Percentiles rank a stretch among this genome's conserved stretches.
Conservation (phyloP, 2,888 invertebrate species). For the Rhingia rostrata region DNA sequence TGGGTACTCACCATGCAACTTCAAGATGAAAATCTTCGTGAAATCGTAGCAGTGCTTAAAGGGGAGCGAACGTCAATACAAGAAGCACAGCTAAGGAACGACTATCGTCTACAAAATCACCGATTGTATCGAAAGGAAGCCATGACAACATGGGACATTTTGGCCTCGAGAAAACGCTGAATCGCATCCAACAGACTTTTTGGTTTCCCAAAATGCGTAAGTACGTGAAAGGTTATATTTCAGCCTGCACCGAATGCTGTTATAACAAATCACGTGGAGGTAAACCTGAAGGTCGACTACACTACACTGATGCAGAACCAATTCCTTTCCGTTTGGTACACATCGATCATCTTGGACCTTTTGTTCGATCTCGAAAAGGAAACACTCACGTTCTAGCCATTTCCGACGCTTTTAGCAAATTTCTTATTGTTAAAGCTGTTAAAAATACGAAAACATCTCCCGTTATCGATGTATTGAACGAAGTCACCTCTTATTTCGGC, state of each 20-base stretch:
- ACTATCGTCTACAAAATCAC: not conserved
- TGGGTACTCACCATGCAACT: conserved; percentile 9
- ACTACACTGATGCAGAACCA: not conserved
- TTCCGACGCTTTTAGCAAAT: conserved; percentile 39
- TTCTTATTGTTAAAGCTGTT: conserved; percentile 7
- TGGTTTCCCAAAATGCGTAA: conserved; percentile 11
- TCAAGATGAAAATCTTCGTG: not conserved
- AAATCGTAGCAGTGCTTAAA: not conserved
- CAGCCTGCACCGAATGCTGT: not conserved
- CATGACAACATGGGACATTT: conserved; percentile 3
- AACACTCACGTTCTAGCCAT: conserved; percentile 14
- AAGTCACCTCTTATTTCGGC: too few relatives aligned
- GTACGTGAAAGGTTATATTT: too few relatives aligned
- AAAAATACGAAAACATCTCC: not conserved
- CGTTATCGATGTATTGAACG: too few relatives aligned
- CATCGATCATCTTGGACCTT: conserved; percentile 32
- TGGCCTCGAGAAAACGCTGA: not conserved
- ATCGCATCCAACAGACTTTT: not conserved
- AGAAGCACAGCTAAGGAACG: too few relatives aligned
- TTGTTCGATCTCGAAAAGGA: not conserved
- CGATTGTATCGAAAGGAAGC: not conserved
- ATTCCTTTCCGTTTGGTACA: not conserved
- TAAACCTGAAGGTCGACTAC: not conserved
- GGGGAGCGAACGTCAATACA: not conserved
- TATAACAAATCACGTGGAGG: not conserved